Evolutionary conservation across 2,888 invertebrate species (phyloP).

Genomic region (Eledona agricola): DNA sequence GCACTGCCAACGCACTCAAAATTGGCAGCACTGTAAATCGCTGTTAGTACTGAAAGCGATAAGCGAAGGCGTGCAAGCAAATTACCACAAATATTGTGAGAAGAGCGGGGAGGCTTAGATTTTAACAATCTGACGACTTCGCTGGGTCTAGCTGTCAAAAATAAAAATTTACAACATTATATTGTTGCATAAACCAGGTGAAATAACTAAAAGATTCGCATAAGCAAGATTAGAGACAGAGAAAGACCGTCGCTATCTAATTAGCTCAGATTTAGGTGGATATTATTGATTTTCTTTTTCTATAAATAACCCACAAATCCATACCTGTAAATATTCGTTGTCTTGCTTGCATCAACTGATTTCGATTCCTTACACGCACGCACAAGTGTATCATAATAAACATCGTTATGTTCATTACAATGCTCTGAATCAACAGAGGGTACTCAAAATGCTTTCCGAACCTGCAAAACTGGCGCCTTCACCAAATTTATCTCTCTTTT

Average conservation of each 20-base stretch:
- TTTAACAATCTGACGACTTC: constrained; percentile 62
- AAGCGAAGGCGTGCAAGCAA: constrained; percentile 56
- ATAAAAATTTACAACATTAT: constrained; percentile 44
- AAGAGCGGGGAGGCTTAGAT: constrained; percentile 60
- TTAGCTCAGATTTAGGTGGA: constrained; percentile 36
- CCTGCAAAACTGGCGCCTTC: constrained; percentile 70
- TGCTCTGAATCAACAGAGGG: constrained; percentile 93
- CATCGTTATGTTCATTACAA: constrained; percentile 98
- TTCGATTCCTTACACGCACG: constrained; percentile 84
- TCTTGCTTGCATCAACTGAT: constrained; percentile 76
- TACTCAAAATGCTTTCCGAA: constrained; percentile 98
- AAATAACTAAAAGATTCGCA: constrained; percentile 30
- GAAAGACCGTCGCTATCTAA: constrained; percentile 10
- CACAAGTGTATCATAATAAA: constrained; percentile 93
- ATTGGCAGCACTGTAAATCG: constrained; percentile 18
- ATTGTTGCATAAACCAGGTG: constrained; percentile 12
- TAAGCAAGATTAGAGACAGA: constrained; percentile 1
- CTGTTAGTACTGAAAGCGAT: constrained; percentile 38
- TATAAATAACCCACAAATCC: constrained; percentile 46
- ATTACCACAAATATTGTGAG: constrained; percentile 62
- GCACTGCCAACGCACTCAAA: constrained; percentile 11
- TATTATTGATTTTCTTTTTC: constrained; percentile 43
- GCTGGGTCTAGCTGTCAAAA: constrained; percentile 61
- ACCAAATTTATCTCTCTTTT: no score
- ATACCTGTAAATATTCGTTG: constrained; percentile 88